These are phyloP conservation scores for Cryptosula pallasiana DNA, from an alignment of 2,888 invertebrate genomes.

Conservation along the genomic window DNA sequence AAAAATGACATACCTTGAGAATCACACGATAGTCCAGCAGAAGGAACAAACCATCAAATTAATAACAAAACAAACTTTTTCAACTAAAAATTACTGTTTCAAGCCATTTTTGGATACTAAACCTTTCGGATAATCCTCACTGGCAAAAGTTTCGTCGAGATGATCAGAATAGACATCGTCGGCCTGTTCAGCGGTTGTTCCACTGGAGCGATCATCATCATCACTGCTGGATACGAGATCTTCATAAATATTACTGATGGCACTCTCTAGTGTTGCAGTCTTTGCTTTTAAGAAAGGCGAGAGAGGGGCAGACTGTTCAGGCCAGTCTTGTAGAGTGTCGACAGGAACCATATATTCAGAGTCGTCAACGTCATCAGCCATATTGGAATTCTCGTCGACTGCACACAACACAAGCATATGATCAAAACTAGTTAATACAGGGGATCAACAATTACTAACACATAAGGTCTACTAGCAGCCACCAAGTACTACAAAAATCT, in stretches of 20 bases:
- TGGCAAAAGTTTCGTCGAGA: neutral
- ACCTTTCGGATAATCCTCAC: slow-evolving; percentile 1
- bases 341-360: slow-evolving; percentile 11
- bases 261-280: neutral
- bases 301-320: neutral
- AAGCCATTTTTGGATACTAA: too few relatives aligned
- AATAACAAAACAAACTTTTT: too few relatives aligned
- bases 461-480: too few relatives aligned
- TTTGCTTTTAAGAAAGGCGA: neutral
- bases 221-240: slow-evolving; percentile 5
- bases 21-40: too few relatives aligned
- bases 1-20: too few relatives aligned
- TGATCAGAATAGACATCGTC: slow-evolving; percentile 13
- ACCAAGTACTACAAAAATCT: too few relatives aligned
- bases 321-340: neutral
- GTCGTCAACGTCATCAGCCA: neutral
- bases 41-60: too few relatives aligned
- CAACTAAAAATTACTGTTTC: too few relatives aligned
- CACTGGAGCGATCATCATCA: neutral
- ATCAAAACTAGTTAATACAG: too few relatives aligned
- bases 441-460: too few relatives aligned
- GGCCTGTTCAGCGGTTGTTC: neutral
- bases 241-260: slow-evolving; percentile 7
- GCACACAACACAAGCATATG: too few relatives aligned
- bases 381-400: too few relatives aligned